phyloP scores from a whole-genome alignment of 2,888 invertebrate species.

The Serripes groenlandicus region DNA sequence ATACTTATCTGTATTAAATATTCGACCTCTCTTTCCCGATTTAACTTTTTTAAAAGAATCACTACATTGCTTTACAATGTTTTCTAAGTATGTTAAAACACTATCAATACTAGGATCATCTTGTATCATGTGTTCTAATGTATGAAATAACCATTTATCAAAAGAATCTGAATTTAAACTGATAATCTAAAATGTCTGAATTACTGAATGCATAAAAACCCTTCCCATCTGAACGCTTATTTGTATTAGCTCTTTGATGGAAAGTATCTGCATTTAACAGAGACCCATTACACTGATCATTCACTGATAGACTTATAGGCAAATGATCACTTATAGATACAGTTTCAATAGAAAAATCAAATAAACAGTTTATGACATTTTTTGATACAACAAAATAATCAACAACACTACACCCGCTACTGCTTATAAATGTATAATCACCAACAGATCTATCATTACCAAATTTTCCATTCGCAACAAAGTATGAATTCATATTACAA shows the following conservation, averaged over 20 bases:
- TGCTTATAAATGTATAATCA: slow-evolving; percentile 7
- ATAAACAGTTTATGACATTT: not conserved
- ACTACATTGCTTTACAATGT: not conserved
- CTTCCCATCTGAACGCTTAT: not conserved
- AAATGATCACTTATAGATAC: slow-evolving; percentile 1
- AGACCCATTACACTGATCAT: not conserved
- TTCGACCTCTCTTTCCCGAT: too few relatives aligned
- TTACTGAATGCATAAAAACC: not conserved
- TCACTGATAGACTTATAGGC: not conserved
- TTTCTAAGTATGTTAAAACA: not conserved
- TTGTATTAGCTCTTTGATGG: not conserved
- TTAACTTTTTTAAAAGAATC: not conserved
- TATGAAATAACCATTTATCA: not conserved
- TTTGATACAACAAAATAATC: slow-evolving; percentile 15
- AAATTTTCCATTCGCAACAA: slow-evolving; percentile 14
- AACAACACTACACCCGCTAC: slow-evolving; percentile 11
- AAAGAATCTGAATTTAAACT: not conserved
- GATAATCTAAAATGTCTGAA: not conserved
- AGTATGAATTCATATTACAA: not conserved
- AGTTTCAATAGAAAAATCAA: not conserved
- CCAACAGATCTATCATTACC: slow-evolving; percentile 1
- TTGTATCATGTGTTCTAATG: not conserved
- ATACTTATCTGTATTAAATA: too few relatives aligned
- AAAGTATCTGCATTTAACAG: not conserved
- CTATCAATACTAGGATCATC: not conserved